Percentiles rank a stretch among this genome's conserved stretches.
Evolutionary conservation across 2,113 vertebrate genomes (phyloP).

Genomic region (Cyrtonyx montezumae): DNA sequence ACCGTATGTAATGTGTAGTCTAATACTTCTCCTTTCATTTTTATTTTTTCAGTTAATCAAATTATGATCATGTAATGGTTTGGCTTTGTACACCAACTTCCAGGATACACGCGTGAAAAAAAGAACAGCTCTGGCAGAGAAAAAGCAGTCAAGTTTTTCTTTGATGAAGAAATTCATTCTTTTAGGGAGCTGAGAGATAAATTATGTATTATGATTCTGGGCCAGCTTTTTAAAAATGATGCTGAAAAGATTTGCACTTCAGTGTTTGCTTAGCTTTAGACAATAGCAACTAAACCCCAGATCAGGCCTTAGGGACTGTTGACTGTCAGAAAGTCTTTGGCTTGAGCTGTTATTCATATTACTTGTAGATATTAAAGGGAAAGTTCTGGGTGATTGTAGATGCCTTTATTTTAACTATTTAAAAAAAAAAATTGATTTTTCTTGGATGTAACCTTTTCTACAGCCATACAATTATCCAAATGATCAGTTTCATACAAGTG

Average conservation of each 20-base stretch:
- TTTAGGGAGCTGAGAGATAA: slow-evolving; percentile 30
- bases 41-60: background rate
- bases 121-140: slow-evolving; percentile 16
- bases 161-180: slow-evolving; percentile 15
- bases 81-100: slow-evolving; percentile 1
- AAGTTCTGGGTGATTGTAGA: background rate
- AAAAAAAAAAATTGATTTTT: background rate
- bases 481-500: accelerated
- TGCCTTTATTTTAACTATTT: background rate
- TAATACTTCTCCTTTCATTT: background rate
- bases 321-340: slow-evolving; percentile 14
- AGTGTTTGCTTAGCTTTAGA: slow-evolving; percentile 53
- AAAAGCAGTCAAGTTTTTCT: slow-evolving; percentile 7
- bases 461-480: background rate
- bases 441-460: background rate
- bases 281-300: background rate
- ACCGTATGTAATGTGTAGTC: background rate
- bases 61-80: background rate
- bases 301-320: slow-evolving; percentile 3
- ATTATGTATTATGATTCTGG: slow-evolving; percentile 43
- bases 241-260: slow-evolving; percentile 19
- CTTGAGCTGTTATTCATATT: background rate
- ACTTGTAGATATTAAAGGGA: background rate
- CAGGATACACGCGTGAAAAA: background rate
- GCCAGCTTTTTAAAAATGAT: background rate